Evolutionary conservation across 1,140 invertebrate genomes (phyloP), one percentile per base, ranked within the genome.

Genomic region (Elymnias hypermnestra): DNA sequence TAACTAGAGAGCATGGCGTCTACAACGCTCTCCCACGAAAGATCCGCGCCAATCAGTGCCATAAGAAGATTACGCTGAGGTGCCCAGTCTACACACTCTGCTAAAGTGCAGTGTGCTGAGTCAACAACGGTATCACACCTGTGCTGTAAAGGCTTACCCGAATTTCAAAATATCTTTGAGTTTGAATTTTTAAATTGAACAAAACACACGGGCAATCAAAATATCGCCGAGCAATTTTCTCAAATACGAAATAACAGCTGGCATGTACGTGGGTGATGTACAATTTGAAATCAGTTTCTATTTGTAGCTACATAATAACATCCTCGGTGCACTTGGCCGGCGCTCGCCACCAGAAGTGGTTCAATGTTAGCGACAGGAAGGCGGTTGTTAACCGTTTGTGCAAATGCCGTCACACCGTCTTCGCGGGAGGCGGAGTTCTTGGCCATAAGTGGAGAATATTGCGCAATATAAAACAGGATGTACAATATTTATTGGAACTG

Each of bases 321-420:
- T 74, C 72, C 65, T 64, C 66, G 53, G 64, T 83, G 79, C 75
- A 82, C 79, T 82, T 83, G 79, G 74, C 72, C 70, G 68, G 38
- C 43, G 57, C 49, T 60, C 48, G 55, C 25, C 38, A 59, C 46
- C 58, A 65, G 72, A 78, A 78, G 66, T 81, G 68, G 75, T 75
- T 81, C 79, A 84, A 84, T 82, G 77, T 81, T 84, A 84, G 59
- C 55, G 48, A 45, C 75, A 81, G 81, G 81, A 84, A 77, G 71
- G 23, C 8, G 35, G 44, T 57, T 55, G 75, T 84, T 82, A 79
- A 62, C 65, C 63, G 63, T 70, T 81, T 79, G 68, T 74, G 74
- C 74, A 61, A 79, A 81, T 76, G 57, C 61, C 58, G 52, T 65
- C 54, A 57, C 43, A 51, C 41, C 41, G 45, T 66, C 65, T 64